Evolutionary conservation across 2,888 invertebrate species (phyloP).

Genomic region (Cryptophagus acutangulus): DNA sequence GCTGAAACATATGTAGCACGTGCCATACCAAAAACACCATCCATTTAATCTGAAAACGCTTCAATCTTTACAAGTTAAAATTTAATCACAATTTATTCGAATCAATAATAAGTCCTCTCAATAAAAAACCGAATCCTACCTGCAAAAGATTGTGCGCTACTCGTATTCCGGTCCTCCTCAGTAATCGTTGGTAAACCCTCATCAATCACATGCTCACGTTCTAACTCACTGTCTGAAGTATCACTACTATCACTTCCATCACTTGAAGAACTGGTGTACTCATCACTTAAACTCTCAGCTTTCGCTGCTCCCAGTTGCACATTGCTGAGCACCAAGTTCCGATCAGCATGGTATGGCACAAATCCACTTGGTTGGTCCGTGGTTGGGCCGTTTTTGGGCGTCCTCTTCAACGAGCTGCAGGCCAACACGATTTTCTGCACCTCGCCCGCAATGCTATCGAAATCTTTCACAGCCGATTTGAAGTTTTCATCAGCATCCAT

Average conservation of each 20-base stretch:
- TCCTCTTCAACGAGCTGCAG: slow-evolving; percentile 26
- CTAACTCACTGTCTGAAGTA: slow-evolving; percentile 31
- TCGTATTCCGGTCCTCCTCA: slow-evolving; percentile 43
- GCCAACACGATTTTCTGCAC: slow-evolving; percentile 39
- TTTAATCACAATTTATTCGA: no score
- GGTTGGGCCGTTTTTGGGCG: slow-evolving; percentile 12
- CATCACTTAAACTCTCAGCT: slow-evolving; percentile 22
- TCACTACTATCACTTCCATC: slow-evolving; percentile 30
- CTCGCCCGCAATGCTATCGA: slow-evolving; percentile 44
- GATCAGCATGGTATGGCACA: not conserved
- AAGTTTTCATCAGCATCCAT: slow-evolving; percentile 36
- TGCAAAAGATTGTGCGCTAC: slow-evolving; percentile 32
- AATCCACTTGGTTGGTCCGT: slow-evolving; percentile 16
- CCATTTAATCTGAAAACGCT: no score
- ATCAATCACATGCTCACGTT: slow-evolving; percentile 37
- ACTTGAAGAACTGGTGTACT: slow-evolving; percentile 25
- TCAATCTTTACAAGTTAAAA: no score
- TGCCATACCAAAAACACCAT: no score
- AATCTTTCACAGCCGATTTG: slow-evolving; percentile 43
- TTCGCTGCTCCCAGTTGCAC: slow-evolving; percentile 20
- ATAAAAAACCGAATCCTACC: no score
- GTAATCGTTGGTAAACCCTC: slow-evolving; percentile 46
- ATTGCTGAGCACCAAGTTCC: slow-evolving; percentile 4
- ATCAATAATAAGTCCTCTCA: no score
- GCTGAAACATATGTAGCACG: no score